Evolutionary conservation across 2,888 invertebrate species (phyloP).

Genomic region (Pyralis farinalis): DNA sequence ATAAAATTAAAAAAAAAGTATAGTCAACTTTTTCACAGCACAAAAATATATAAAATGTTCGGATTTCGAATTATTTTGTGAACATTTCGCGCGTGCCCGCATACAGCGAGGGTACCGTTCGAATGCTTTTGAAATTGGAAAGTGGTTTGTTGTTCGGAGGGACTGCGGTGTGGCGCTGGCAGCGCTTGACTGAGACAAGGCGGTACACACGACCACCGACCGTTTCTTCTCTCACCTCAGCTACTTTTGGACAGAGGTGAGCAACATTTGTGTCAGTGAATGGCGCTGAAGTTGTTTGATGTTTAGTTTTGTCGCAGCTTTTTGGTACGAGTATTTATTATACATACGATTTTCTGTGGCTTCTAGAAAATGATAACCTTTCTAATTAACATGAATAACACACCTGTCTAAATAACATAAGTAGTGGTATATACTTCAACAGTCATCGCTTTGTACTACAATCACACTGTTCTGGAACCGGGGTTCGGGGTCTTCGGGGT

Average conservation of each 20-base stretch:
- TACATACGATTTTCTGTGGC: no score
- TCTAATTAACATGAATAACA: no score
- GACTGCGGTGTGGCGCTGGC: constrained; percentile 41
- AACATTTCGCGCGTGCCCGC: constrained; percentile 25
- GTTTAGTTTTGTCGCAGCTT: no score
- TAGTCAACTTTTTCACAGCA: constrained; percentile 34
- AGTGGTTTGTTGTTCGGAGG: constrained; percentile 12
- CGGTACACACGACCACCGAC: constrained; percentile 37
- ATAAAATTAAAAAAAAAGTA: constrained; percentile 18
- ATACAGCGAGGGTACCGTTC: constrained; percentile 20
- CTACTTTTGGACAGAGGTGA: constrained; percentile 12
- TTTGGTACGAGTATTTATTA: no score
- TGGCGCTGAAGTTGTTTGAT: neutral
- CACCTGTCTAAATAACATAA: no score
- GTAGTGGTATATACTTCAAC: no score
- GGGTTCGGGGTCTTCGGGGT: no score
- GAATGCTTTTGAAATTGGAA: constrained; percentile 21
- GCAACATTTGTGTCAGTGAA: constrained; percentile 8
- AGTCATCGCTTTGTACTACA: no score
- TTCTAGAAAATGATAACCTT: no score
- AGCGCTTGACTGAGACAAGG: constrained; percentile 51
- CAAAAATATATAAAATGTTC: constrained; percentile 23
- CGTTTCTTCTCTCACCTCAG: constrained; percentile 38
- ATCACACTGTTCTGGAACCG: no score
- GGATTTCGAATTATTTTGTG: constrained; percentile 17